Conservation (phyloP, 2,888 invertebrate species). For the Caenorhabditis auriculariae region DNA sequence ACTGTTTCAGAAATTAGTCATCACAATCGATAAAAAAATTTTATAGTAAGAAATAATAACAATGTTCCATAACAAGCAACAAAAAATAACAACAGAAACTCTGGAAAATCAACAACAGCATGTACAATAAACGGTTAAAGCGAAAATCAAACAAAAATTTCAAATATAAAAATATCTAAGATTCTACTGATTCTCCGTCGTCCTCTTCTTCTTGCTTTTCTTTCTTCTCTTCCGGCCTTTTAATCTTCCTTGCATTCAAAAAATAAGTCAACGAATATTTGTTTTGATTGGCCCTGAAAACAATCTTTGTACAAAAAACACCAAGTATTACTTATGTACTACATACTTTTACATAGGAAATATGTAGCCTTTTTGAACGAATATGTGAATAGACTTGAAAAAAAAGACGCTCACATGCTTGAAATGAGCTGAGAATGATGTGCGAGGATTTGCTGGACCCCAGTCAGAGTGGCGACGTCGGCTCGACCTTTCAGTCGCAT, state of each 20-base stretch:
- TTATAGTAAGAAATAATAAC: constrained; percentile 2
- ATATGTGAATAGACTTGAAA: constrained; percentile 1
- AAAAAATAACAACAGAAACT: constrained; percentile 1
- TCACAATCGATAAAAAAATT: constrained; percentile 3
- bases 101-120: not conserved
- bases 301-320: not conserved
- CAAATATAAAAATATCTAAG: not conserved
- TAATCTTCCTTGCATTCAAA: constrained; percentile 13
- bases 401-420: constrained; percentile 16
- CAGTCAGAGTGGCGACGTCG: constrained; percentile 48
- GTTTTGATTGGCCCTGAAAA: constrained; percentile 45
- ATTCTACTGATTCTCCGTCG: not conserved
- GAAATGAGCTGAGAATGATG: constrained; percentile 38
- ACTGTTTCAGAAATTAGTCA: not conserved
- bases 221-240: constrained; percentile 11
- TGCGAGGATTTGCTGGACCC: constrained; percentile 50
- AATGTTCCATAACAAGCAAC: not conserved
- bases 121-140: not conserved
- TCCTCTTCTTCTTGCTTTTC: constrained; percentile 9
- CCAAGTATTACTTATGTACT: not conserved
- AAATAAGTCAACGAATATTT: constrained; percentile 42
- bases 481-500: constrained; percentile 44
- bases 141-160: not conserved
- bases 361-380: not conserved
- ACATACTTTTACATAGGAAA: not conserved